Base-by-base conservation (phyloP, 2,888 invertebrate genomes). In the Ryuthela nishihirai region DNA sequence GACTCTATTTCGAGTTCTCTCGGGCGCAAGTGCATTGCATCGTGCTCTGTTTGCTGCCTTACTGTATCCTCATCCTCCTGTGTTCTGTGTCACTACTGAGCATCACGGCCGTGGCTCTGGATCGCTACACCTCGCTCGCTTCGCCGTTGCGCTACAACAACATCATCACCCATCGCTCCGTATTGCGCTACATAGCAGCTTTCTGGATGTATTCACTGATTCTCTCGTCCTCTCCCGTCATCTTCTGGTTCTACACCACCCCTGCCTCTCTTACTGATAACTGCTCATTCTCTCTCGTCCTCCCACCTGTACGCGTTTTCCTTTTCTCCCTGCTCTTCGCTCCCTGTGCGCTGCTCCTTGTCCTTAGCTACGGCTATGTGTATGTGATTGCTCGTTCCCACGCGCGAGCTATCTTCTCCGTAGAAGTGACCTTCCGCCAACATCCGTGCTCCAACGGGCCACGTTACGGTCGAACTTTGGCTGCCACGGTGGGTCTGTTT, bases 371-470 rank as follows among this genome's bases (percentile, higher is more conserved):
- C 72, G 78, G 78, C 65, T 82, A 82, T 73, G 81, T 83, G 60
- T 83, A 81, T 70, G 74, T 80, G 55, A 79, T 83, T 25, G 83
- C 83, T 10, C 73, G 82, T 54, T 80, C 80, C 54, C 83, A 83
- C 67, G 82, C 82, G 12, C 73, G 80, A 40, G 82, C 82, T 34
- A 83, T 83, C 65, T 81, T 80, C 65, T 81, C 80, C 34, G 80
- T 81, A 18, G 79, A 83, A 66, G 75, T 80, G 48, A 80, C 81
- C 18, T 73, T 81, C 54, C 72, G 78, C 67, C 65, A 70, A 41
- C 68, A 67, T 41, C 41, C 69, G 2, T 61, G 69, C 4, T 44
- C 44, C 15, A 68, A 61, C 50, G 70, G 70, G 46, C 79, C 81
- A 9, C 76, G 82, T 49, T 83, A 83, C 69, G 81, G 82, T 17